A percentile compares a stretch with the other conserved stretches of the same genome.
phyloP scores from a whole-genome alignment of 2,797 vertebrate species.

The Chanos chanos region DNA sequence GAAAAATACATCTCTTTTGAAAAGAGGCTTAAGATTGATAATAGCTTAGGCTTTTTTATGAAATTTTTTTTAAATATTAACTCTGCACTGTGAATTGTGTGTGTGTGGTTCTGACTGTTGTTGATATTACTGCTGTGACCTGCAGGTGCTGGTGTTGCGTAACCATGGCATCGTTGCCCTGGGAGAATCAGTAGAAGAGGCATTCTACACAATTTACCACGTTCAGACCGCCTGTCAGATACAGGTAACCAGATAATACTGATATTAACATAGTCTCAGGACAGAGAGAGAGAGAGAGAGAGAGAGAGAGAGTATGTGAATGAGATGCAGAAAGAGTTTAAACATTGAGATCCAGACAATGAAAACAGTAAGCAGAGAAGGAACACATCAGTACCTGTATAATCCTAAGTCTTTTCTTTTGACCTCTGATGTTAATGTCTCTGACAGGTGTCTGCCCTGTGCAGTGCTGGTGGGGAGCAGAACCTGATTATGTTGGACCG shows the following conservation, averaged over 20 bases:
- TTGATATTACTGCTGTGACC: neutral
- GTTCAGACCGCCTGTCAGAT: slow-evolving; percentile 94
- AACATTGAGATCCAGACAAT: slow-evolving; percentile 14
- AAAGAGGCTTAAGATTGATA: too few species aligned
- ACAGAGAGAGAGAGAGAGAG: neutral
- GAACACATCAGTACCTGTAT: slow-evolving; percentile 3
- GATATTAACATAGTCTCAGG: neutral
- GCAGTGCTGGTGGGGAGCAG: slow-evolving; percentile 79
- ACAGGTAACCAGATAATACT: slow-evolving; percentile 73
- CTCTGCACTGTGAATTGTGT: neutral
- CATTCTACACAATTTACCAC: slow-evolving; percentile 92
- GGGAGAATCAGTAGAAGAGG: slow-evolving; percentile 92
- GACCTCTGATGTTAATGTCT: slow-evolving; percentile 4
- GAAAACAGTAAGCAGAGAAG: too few species aligned
- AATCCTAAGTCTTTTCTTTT: slow-evolving; percentile 15
- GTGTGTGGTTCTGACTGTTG: neutral
- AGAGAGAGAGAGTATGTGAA: neutral
- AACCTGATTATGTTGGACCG: slow-evolving; percentile 91
- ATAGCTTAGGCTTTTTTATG: too few species aligned
- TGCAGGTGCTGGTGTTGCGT: slow-evolving; percentile 87
- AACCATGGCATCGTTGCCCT: slow-evolving; percentile 89
- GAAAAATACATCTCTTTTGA: too few species aligned
- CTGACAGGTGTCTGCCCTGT: slow-evolving; percentile 84
- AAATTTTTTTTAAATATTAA: neutral
- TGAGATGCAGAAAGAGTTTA: neutral